Conservation (phyloP, 2,113 vertebrate species). For the Hemiscyllium ocellatum region DNA sequence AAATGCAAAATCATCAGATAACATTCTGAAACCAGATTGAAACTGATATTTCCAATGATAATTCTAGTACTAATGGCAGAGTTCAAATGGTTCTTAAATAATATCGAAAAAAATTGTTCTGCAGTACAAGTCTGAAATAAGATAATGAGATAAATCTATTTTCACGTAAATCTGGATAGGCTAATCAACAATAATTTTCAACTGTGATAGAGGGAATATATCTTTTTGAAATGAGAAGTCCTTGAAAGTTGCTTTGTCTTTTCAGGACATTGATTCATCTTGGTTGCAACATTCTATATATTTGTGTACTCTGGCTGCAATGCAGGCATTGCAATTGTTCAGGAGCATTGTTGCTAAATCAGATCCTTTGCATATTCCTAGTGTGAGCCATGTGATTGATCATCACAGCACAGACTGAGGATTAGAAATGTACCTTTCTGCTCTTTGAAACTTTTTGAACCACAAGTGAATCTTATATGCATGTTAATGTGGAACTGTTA, state of each 20-base stretch:
- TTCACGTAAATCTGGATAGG: not conserved
- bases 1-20: too few species aligned
- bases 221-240: not conserved
- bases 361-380: not conserved
- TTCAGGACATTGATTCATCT: not conserved
- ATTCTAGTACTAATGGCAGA: not conserved
- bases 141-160: not conserved
- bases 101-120: not conserved
- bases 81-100: not conserved
- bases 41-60: not conserved
- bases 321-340: not conserved
- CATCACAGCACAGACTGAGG: not conserved
- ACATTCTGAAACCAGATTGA: not conserved
- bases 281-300: not conserved
- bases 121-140: not conserved
- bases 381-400: not conserved
- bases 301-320: not conserved
- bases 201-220: not conserved
- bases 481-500: not conserved
- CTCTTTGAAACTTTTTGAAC: not conserved
- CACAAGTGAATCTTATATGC: not conserved
- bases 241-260: not conserved
- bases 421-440: not conserved
- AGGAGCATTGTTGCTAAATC: not conserved
- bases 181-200: not conserved